Conservation (phyloP, 1,140 invertebrate genomes). For the Drosophila auraria region DNA sequence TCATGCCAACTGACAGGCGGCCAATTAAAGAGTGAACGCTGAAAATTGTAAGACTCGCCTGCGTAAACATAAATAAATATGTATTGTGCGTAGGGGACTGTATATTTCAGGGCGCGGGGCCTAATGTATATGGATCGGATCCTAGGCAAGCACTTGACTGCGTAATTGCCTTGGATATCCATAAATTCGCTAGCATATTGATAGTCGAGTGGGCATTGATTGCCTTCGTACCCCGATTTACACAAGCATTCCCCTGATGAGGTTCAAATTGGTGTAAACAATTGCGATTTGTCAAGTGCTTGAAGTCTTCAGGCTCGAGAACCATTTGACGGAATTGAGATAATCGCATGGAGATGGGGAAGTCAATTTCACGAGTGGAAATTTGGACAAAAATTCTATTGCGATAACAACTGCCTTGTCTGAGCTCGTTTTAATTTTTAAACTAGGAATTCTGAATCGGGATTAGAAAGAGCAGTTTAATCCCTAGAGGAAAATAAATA, state of each 20-base stretch:
- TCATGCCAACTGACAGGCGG: slow-evolving; percentile 81
- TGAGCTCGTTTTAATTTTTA: too few relatives aligned
- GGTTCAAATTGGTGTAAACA: slow-evolving; percentile 29
- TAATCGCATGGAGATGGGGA: not conserved
- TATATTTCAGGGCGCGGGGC: not conserved
- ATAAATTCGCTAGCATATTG: slow-evolving; percentile 27
- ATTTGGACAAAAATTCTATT: not conserved
- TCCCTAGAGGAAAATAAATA: not conserved
- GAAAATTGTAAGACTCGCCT: slow-evolving; percentile 65
- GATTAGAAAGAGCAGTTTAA: not conserved
- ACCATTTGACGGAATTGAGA: not conserved
- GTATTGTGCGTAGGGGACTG: not conserved
- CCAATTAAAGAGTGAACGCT: slow-evolving; percentile 69
- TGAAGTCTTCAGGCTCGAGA: not conserved
- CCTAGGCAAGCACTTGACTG: slow-evolving; percentile 44
- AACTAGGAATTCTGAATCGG: not conserved
- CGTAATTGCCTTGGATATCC: slow-evolving; percentile 64
- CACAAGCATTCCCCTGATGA: slow-evolving; percentile 17
- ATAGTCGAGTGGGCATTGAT: slow-evolving; percentile 55
- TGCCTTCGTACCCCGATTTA: slow-evolving; percentile 13
- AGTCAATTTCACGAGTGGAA: slow-evolving; percentile 1
- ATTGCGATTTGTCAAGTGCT: slow-evolving; percentile 22
- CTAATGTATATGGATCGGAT: slow-evolving; percentile 14
- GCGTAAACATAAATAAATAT: slow-evolving; percentile 29
- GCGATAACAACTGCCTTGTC: not conserved